Evolutionary conservation across 2,888 invertebrate genomes (phyloP).

Genomic region (Polylopha cassiicola): DNA sequence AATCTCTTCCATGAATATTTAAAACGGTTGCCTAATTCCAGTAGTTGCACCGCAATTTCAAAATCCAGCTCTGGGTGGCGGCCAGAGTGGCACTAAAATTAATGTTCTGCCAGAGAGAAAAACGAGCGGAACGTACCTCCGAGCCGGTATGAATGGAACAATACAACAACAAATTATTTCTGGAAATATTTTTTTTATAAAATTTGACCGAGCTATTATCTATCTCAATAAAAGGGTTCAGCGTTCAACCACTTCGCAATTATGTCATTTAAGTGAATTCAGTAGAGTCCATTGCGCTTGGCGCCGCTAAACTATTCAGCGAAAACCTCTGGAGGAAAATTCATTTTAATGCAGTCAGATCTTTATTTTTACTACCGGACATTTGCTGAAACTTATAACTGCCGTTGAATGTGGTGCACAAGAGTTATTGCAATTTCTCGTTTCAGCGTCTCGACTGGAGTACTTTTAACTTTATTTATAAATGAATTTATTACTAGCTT

Average conservation of each 20-base stretch:
- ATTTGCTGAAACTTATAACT: constrained; percentile 27
- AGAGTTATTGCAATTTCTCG: constrained; percentile 12
- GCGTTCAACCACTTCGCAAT: constrained; percentile 8
- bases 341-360: constrained; percentile 15
- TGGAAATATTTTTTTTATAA: constrained; percentile 7
- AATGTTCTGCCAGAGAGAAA: constrained; percentile 74
- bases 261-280: constrained; percentile 16
- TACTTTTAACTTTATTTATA: constrained; percentile 13
- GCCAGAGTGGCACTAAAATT: constrained; percentile 70
- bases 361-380: constrained; percentile 21
- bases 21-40: constrained; percentile 45
- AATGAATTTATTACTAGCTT: constrained; percentile 3
- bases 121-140: constrained; percentile 62
- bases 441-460: constrained; percentile 11
- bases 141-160: constrained; percentile 39
- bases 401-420: constrained; percentile 22
- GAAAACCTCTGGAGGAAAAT: constrained; percentile 4
- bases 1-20: constrained; percentile 39
- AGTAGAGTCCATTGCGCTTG: constrained; percentile 16
- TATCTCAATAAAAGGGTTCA: neutral
- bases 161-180: constrained; percentile 27
- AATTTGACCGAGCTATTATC: neutral
- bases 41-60: constrained; percentile 63
- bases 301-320: constrained; percentile 12
- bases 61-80: constrained; percentile 57